Conservation (phyloP, 1,140 invertebrate species). For the Anagrus nilaparvatae region DNA sequence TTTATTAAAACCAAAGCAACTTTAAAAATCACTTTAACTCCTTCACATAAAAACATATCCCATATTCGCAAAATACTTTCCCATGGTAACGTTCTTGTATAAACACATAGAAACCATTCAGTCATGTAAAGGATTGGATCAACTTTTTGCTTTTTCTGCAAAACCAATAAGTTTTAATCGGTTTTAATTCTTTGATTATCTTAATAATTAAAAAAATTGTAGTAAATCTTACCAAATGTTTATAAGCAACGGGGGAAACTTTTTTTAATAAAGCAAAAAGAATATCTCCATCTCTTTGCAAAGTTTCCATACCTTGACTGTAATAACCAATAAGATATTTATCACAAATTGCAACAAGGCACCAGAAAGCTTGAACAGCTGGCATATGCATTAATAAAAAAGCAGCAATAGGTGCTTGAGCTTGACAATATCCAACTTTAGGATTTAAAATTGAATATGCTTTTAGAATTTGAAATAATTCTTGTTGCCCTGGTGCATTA, state of each 20-base stretch:
- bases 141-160: slow-evolving; percentile 77
- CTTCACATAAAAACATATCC: slow-evolving; percentile 98
- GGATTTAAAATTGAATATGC: slow-evolving; percentile 91
- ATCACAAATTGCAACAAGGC: slow-evolving; percentile 90
- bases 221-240: slow-evolving; percentile 61
- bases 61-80: slow-evolving; percentile 86
- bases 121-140: slow-evolving; percentile 94
- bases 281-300: slow-evolving; percentile 89
- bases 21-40: slow-evolving; percentile 82
- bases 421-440: slow-evolving; percentile 93
- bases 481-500: slow-evolving; percentile 83
- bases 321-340: slow-evolving; percentile 80
- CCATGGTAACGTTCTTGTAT: slow-evolving; percentile 90
- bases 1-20: slow-evolving; percentile 84
- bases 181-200: slow-evolving; percentile 6
- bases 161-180: slow-evolving; percentile 17
- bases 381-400: slow-evolving; percentile 98
- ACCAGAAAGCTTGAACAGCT: slow-evolving; percentile 95
- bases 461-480: slow-evolving; percentile 88
- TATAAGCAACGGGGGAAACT: slow-evolving; percentile 73
- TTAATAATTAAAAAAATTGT: slow-evolving; percentile 4
- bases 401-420: slow-evolving; percentile 91
- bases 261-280: slow-evolving; percentile 81
- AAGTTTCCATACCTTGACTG: slow-evolving; percentile 69
- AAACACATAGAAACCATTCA: slow-evolving; percentile 96